Evolutionary conservation across 2,888 invertebrate genomes (phyloP).

Genomic region (Laspeyria flexula): DNA sequence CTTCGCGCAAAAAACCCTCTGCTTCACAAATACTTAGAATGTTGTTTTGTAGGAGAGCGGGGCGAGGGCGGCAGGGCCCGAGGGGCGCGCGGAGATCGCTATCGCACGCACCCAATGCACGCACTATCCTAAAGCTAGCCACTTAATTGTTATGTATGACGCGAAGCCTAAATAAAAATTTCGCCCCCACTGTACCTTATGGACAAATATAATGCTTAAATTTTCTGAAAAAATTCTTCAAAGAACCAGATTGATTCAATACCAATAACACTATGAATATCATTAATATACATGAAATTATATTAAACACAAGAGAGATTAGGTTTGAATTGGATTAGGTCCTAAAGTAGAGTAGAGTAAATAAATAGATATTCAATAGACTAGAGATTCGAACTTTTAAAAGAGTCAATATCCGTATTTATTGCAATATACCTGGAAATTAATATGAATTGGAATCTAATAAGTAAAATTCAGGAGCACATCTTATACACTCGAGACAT

Average conservation of each 20-base stretch:
- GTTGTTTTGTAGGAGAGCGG: constrained; percentile 77
- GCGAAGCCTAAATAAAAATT: constrained; percentile 61
- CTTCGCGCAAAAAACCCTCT: constrained; percentile 85
- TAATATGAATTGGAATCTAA: too few species aligned
- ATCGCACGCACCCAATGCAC: constrained; percentile 85
- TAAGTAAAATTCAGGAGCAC: too few species aligned
- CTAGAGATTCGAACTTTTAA: too few species aligned
- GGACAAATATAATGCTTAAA: constrained; percentile 32
- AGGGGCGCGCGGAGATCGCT: constrained; percentile 78
- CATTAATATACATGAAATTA: too few species aligned
- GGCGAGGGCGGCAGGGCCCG: constrained; percentile 53
- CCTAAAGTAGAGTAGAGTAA: too few species aligned
- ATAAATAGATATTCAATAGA: too few species aligned
- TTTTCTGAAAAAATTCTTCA: constrained; percentile 33
- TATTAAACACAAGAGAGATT: too few species aligned
- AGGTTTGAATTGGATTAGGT: too few species aligned
- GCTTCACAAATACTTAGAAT: constrained; percentile 80
- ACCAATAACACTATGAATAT: neutral
- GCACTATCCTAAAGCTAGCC: constrained; percentile 83
- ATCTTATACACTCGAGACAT: too few species aligned
- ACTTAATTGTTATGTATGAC: constrained; percentile 80
- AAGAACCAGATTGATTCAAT: constrained; percentile 13
- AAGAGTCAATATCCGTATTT: too few species aligned
- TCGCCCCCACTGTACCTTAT: constrained; percentile 35
- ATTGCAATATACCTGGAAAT: too few species aligned